Evolutionary conservation across 2,888 invertebrate species (phyloP), one percentile per base, ranked within the genome.

Genomic region (Cacoxenus indagator): DNA sequence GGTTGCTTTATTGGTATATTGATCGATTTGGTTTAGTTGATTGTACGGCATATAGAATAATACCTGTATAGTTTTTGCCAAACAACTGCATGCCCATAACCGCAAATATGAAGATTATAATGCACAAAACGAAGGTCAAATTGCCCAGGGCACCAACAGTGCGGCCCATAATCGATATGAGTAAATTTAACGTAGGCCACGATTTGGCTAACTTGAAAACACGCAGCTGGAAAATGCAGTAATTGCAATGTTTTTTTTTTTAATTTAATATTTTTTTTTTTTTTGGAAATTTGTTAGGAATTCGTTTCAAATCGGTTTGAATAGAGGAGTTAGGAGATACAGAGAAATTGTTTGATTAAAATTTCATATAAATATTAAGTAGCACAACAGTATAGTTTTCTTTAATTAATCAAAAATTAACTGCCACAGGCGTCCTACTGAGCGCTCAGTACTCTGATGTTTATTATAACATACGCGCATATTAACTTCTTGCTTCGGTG

Each of bases 1-100:
- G n/a, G 46, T 46, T 46, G 46, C 17, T n/a, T 46, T 46, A 11
- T 43, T 65, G 27, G 8, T 65, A 19, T 31, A 55, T 65, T 37
- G 22, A 54, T 64, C n/a, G n/a, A n/a, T 27, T 67, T 55, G 37
- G 17, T 37, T 43, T 72, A 65, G 24, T 65, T 70, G 51, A 68
- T 54, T 51, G 37, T 59, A 46, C 51, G 27, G 27, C 31, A 59
- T 6, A 72, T 66, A 43, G 54, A 22, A 24, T 78, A 81, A 76
- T 84, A 94, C 94, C 94, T 90, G 92, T 92, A 88, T 98, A 98
- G 90, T 96, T 95, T 90, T 96, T 95, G 85, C 97, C 97, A 91
- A 98, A 98, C 85, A 98, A 92, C 90, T 98, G 98, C 96, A 98
- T 98, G 87, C 98, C 98, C 97, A 98, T 98, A 85, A 98, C 98